Conservation (phyloP, 2,113 vertebrate species). For the Dascyllus trimaculatus region DNA sequence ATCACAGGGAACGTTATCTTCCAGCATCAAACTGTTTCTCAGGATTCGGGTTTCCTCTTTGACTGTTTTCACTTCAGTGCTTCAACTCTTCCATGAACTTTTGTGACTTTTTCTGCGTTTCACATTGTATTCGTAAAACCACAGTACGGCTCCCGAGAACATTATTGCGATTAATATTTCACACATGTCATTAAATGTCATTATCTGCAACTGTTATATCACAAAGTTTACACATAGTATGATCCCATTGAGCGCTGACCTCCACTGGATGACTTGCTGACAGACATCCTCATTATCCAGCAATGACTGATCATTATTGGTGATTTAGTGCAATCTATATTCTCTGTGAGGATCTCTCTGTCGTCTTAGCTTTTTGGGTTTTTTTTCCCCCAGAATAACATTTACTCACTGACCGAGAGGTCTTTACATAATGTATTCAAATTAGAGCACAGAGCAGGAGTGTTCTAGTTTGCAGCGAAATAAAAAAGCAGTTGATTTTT, state of each 20-base stretch:
- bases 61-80: slow-evolving; percentile 33
- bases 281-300: slow-evolving; percentile 32
- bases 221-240: slow-evolving; percentile 4
- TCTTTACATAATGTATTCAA: slow-evolving; percentile 53
- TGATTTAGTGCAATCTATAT: slow-evolving; percentile 43
- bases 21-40: slow-evolving; percentile 37
- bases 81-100: slow-evolving; percentile 53
- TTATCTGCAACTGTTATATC: not conserved
- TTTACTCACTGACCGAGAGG: slow-evolving; percentile 30
- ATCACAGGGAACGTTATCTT: slow-evolving; percentile 32
- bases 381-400: slow-evolving; percentile 12
- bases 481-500: not conserved
- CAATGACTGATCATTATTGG: slow-evolving; percentile 24
- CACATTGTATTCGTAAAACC: slow-evolving; percentile 33
- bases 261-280: slow-evolving; percentile 7
- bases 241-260: slow-evolving; percentile 21
- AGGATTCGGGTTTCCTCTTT: slow-evolving; percentile 32
- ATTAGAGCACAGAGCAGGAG: slow-evolving; percentile 24
- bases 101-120: slow-evolving; percentile 45
- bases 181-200: slow-evolving; percentile 25
- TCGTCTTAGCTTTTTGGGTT: not conserved
- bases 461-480: slow-evolving; percentile 13
- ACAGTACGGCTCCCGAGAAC: slow-evolving; percentile 1
- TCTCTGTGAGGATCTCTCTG: slow-evolving; percentile 28
- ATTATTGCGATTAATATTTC: slow-evolving; percentile 3